Evolutionary conservation across 2,113 vertebrate genomes (phyloP).

Genomic region (Brevimyrus niger): DNA sequence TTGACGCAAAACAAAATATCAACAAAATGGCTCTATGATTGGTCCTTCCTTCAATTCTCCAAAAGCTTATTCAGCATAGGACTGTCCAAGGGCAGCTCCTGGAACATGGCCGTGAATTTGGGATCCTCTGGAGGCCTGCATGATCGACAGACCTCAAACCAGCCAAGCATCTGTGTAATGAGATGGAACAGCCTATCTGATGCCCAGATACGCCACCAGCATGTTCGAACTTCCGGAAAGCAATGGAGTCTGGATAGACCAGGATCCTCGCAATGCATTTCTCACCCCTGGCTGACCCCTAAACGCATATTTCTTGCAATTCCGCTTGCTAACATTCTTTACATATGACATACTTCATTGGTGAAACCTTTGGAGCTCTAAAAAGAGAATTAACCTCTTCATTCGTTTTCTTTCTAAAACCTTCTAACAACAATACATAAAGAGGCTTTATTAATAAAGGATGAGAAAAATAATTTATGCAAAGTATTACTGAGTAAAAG

Average conservation of each 20-base stretch:
- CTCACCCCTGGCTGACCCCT: neutral
- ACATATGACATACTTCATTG: neutral
- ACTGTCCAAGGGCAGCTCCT: neutral
- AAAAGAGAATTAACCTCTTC: neutral
- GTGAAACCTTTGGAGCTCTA: neutral
- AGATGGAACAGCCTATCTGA: neutral
- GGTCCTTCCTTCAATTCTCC: neutral
- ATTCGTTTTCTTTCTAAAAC: neutral
- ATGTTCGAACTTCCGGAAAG: neutral
- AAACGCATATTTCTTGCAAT: neutral
- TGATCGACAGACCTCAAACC: neutral
- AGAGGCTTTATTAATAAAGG: neutral
- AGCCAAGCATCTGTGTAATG: neutral
- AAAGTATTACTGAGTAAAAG: neutral
- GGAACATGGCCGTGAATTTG: neutral
- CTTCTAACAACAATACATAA: neutral
- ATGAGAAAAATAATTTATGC: neutral
- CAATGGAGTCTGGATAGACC: neutral
- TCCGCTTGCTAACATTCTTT: neutral
- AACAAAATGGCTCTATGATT: neutral
- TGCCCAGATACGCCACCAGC: neutral
- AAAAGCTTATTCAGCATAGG: neutral
- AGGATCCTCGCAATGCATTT: neutral
- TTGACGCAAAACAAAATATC: neutral
- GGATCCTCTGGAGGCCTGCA: neutral